Conservation (phyloP, 2,797 vertebrate genomes). For the Mus spretus region DNA sequence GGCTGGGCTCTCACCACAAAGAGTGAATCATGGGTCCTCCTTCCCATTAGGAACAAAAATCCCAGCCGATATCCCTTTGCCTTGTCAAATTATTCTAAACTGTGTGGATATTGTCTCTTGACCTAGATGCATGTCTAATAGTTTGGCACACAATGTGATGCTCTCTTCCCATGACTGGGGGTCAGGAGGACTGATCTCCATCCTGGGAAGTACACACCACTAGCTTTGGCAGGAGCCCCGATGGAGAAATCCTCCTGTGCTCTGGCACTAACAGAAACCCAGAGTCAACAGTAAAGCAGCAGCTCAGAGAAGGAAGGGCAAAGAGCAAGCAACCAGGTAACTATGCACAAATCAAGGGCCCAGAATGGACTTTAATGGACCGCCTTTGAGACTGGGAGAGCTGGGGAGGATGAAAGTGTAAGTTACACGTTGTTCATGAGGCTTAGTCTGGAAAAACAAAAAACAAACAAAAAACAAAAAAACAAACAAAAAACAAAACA, state of each 20-base stretch:
- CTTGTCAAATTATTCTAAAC: background rate
- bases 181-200: background rate
- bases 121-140: background rate
- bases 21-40: background rate
- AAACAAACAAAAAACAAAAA: too few relatives aligned
- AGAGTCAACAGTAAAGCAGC: background rate
- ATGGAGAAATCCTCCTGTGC: background rate
- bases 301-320: background rate
- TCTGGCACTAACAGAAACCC: background rate
- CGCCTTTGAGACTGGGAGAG: background rate
- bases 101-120: background rate
- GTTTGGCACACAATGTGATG: background rate
- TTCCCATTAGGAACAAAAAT: background rate
- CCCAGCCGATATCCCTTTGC: background rate
- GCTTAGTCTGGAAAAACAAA: background rate
- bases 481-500: too few relatives aligned
- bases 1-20: background rate
- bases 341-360: background rate
- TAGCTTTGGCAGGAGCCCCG: background rate
- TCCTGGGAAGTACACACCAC: background rate
- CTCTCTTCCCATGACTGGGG: background rate
- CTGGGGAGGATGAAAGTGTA: background rate
- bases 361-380: background rate
- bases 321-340: background rate
- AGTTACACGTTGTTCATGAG: background rate